These are phyloP conservation scores for Panagrolaimus sp. DNA, from an alignment of 1,140 invertebrate species.

Conservation along the genomic window DNA sequence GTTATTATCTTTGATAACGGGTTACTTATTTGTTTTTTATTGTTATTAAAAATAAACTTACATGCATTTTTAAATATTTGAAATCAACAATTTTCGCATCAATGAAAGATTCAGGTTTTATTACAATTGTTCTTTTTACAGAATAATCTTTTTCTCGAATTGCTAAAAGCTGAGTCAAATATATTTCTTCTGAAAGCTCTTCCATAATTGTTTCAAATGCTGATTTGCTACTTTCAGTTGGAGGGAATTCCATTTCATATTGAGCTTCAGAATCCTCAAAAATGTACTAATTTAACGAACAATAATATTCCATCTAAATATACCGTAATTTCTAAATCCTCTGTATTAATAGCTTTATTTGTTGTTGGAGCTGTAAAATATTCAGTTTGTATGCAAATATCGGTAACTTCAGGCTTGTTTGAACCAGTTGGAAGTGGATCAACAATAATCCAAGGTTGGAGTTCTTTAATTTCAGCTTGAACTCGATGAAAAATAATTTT, in stretches of 20 bases:
- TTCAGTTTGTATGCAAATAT: background rate
- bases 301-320: background rate
- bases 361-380: background rate
- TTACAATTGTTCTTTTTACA: background rate
- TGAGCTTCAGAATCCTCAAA: constrained; percentile 3
- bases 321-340: background rate
- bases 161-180: constrained; percentile 1
- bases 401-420: background rate
- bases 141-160: background rate
- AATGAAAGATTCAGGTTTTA: background rate
- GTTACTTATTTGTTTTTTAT: background rate
- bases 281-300: background rate
- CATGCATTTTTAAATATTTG: background rate
- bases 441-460: background rate
- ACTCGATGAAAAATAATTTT: background rate
- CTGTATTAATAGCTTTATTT: background rate
- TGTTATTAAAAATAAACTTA: constrained; percentile 2
- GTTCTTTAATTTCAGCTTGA: background rate
- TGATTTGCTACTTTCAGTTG: background rate
- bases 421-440: background rate
- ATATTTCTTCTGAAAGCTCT: background rate
- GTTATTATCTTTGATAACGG: background rate
- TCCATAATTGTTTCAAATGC: constrained; percentile 1
- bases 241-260: background rate
- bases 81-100: background rate